phyloP scores from a whole-genome alignment of 2,113 vertebrate species.

The Vidua chalybeata region DNA sequence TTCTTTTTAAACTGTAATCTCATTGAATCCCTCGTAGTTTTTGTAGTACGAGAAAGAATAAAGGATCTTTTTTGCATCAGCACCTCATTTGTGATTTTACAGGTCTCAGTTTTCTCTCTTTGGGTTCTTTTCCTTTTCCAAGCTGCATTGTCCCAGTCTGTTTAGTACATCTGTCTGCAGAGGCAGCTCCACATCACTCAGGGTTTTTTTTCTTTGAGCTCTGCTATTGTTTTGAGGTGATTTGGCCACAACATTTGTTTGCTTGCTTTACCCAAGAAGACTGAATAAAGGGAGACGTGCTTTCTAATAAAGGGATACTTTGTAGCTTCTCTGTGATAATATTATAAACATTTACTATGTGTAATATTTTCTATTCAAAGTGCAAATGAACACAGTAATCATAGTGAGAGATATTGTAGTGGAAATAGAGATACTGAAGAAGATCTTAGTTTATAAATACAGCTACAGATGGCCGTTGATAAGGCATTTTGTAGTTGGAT shows the following conservation, averaged over 20 bases:
- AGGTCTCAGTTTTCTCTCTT: background rate
- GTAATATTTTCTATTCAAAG: background rate
- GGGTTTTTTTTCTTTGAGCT: background rate
- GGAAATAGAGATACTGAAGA: background rate
- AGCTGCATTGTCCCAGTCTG: background rate
- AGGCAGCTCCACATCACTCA: background rate
- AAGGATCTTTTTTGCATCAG: background rate
- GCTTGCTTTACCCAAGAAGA: background rate
- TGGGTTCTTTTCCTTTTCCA: background rate
- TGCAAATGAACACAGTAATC: background rate
- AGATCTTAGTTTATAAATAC: background rate
- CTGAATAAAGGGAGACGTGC: background rate
- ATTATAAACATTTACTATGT: background rate
- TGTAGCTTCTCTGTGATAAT: background rate
- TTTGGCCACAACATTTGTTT: background rate
- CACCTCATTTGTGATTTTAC: background rate
- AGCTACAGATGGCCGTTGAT: background rate
- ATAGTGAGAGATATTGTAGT: background rate
- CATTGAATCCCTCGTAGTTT: background rate
- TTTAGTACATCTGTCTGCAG: background rate
- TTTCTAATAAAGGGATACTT: background rate
- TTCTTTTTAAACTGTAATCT: background rate
- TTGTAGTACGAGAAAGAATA: background rate
- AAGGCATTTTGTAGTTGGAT: background rate
- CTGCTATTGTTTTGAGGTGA: background rate